Base-by-base conservation (phyloP, 2,797 vertebrate species). In the Cirrhinus mrigala region DNA sequence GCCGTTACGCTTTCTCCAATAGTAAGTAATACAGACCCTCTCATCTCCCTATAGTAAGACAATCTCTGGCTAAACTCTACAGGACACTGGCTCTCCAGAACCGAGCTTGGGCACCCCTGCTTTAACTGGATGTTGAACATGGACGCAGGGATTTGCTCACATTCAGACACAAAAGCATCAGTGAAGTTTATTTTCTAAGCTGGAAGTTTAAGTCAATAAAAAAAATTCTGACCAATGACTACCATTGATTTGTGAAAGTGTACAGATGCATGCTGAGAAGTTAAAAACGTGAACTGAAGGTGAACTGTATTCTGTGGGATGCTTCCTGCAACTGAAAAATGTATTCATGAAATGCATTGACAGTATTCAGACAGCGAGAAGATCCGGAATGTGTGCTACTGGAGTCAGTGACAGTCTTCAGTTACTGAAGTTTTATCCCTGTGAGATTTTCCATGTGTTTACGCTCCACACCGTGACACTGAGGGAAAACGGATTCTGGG, bases 361-460 rank as follows among this genome's bases (percentile, higher is more conserved):
- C 5, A 48, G 44, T 27, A 48, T 73, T 73, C n/a, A 14, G 52
- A 37, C 6, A 68, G 48, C 0, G 5, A 68, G 60, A 54, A 48
- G 40, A 85, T 54, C 2, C 52, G 22, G 6, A 52, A 2, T 64
- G 14, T 73, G 69, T 18, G 58, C 58, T 29, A 20, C 66, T 48
- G 12, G 66, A 64, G 27, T 33, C 10, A 29, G 60, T 20, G n/a
- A 54, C 40, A 44, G 69, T 52, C 16, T 85, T 80, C 29, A 69
- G 29, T 77, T 27, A 24, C 64, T 82, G 33, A 50, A 50, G 83
- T 20, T 60, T 58, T 12, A 58, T 62, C 75, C 8, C 74, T 80
- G 48, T 58, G 81, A 80, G 48, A 80, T 70, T 69, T 58, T 20
- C 56, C 6, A 1, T 68, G 44, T 83, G 81, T 74, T 80, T 83